Conservation (phyloP, 2,113 vertebrate genomes). For the Phaethon lepturus region DNA sequence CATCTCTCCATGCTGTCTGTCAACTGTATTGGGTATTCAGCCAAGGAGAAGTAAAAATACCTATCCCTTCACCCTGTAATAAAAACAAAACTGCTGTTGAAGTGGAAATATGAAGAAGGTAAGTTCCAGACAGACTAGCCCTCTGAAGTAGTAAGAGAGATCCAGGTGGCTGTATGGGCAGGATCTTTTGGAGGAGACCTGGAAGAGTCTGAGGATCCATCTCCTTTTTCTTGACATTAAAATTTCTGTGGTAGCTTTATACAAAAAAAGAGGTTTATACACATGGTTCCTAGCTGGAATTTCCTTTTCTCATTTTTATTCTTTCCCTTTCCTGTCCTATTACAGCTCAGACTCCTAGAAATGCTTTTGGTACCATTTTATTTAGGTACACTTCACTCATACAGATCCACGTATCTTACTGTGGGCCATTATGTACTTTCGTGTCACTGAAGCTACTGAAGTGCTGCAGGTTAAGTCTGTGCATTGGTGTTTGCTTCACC, state of each 20-base stretch:
- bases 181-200: not conserved
- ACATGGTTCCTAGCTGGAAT: not conserved
- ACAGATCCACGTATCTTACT: not conserved
- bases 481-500: not conserved
- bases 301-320: not conserved
- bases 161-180: not conserved
- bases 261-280: not conserved
- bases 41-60: slow-evolving; percentile 20
- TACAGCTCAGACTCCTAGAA: not conserved
- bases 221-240: not conserved
- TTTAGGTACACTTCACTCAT: not conserved
- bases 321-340: not conserved
- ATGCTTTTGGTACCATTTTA: not conserved
- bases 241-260: not conserved
- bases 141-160: not conserved
- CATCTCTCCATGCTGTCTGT: not conserved
- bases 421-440: rapidly evolving
- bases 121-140: not conserved
- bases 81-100: not conserved
- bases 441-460: not conserved
- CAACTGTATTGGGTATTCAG: not conserved
- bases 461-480: not conserved
- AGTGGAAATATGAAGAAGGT: not conserved
- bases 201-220: not conserved
- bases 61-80: not conserved